A percentile compares a stretch with the other conserved stretches of the same genome.
These are phyloP conservation scores for Scolopax mira DNA, from an alignment of 2,113 vertebrate species.

Conservation along the genomic window DNA sequence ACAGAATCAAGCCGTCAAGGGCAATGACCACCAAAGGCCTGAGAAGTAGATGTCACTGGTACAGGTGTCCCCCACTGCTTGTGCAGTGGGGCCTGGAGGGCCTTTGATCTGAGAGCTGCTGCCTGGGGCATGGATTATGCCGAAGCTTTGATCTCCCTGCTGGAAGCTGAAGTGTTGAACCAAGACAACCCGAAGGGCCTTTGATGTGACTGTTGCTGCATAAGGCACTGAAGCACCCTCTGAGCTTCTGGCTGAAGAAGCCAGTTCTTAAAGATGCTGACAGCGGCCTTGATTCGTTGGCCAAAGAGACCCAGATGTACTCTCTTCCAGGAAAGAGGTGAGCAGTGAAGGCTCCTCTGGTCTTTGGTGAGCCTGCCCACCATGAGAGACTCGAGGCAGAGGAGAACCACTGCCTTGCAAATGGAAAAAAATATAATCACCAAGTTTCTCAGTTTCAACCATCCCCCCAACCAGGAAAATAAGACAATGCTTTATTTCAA, in stretches of 20 bases:
- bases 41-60: background rate
- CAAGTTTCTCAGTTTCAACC: background rate
- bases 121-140: constrained; percentile 36
- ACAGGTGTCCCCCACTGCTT: constrained; percentile 18
- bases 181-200: constrained; percentile 1
- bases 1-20: background rate
- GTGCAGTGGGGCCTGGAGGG: background rate
- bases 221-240: background rate
- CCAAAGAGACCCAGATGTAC: background rate
- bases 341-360: background rate
- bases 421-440: background rate
- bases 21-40: background rate
- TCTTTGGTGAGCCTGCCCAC: background rate
- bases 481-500: background rate
- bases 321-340: background rate
- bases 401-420: background rate
- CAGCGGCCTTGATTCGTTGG: background rate
- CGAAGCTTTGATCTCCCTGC: constrained; percentile 53
- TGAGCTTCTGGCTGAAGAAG: background rate
- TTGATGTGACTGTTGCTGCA: constrained; percentile 1
- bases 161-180: constrained; percentile 43
- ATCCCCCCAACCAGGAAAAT: background rate
- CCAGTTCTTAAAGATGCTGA: background rate
- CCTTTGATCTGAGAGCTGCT: constrained; percentile 35
- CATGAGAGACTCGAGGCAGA: background rate